phyloP scores from a whole-genome alignment of 1,140 invertebrate species.

The Trinorchestia longiramus region DNA sequence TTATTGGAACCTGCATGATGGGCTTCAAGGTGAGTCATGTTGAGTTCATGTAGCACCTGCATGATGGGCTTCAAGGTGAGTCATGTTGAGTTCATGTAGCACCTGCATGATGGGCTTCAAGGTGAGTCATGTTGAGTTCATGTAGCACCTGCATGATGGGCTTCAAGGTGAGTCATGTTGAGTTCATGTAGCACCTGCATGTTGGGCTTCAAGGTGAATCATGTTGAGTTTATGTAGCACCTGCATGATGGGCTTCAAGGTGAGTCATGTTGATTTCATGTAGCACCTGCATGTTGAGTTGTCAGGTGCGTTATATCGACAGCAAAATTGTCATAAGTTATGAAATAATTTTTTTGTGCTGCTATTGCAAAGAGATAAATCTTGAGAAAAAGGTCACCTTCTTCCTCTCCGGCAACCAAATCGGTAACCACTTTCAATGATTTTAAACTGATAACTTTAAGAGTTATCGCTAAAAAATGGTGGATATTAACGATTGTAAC shows the following conservation, averaged over 20 bases:
- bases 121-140: background rate
- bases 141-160: background rate
- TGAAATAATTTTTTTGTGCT: too few relatives aligned
- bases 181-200: background rate
- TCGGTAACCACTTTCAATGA: too few relatives aligned
- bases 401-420: too few relatives aligned
- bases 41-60: background rate
- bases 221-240: background rate
- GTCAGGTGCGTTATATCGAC: too few relatives aligned
- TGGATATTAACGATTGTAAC: background rate
- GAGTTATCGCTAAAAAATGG: too few relatives aligned
- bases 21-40: slow-evolving; percentile 77
- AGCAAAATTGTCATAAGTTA: too few relatives aligned
- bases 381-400: too few relatives aligned
- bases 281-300: too few relatives aligned
- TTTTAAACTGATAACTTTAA: too few relatives aligned
- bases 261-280: background rate
- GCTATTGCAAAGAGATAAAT: too few relatives aligned
- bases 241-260: background rate
- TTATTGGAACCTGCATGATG: slow-evolving; percentile 87
- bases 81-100: background rate
- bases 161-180: background rate
- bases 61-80: background rate
- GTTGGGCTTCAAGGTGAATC: background rate
- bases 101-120: background rate